Conservation (phyloP, 2,113 vertebrate species). For the Hemiscyllium ocellatum region DNA sequence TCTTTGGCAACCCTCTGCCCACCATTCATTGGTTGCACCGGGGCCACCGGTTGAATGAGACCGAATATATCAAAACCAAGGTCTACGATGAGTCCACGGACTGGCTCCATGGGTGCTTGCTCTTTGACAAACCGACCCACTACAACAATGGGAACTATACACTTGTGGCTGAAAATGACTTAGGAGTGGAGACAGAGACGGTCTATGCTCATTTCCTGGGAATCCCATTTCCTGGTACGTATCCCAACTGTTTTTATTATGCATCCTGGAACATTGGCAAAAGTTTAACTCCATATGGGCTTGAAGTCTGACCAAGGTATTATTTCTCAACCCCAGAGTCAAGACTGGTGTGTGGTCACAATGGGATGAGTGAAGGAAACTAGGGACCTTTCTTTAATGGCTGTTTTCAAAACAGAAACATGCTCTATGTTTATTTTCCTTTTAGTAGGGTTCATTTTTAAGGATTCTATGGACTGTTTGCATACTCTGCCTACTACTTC, state of each 20-base stretch:
- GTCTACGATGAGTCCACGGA: slow-evolving; percentile 76
- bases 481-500: too few species aligned
- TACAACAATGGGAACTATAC: slow-evolving; percentile 97
- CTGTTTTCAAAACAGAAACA: not conserved
- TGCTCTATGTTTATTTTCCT: too few species aligned
- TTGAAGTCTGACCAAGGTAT: not conserved
- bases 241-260: not conserved
- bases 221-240: slow-evolving; percentile 68
- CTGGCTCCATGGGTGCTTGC: slow-evolving; percentile 84
- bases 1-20: slow-evolving; percentile 83
- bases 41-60: slow-evolving; percentile 67
- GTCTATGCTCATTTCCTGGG: slow-evolving; percentile 86
- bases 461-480: too few species aligned
- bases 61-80: slow-evolving; percentile 74
- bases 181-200: slow-evolving; percentile 81
- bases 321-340: not conserved
- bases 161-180: slow-evolving; percentile 76
- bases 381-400: not conserved
- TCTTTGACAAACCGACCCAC: slow-evolving; percentile 90
- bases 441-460: too few species aligned
- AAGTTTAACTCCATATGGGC: not conserved
- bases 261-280: not conserved
- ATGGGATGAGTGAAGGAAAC: too few species aligned
- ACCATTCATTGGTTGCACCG: slow-evolving; percentile 84
- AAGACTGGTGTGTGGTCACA: too few species aligned